A percentile compares a stretch with the other conserved stretches of the same genome.
phyloP scores from a whole-genome alignment of 2,113 vertebrate species.

The Mionectes macconnelli region DNA sequence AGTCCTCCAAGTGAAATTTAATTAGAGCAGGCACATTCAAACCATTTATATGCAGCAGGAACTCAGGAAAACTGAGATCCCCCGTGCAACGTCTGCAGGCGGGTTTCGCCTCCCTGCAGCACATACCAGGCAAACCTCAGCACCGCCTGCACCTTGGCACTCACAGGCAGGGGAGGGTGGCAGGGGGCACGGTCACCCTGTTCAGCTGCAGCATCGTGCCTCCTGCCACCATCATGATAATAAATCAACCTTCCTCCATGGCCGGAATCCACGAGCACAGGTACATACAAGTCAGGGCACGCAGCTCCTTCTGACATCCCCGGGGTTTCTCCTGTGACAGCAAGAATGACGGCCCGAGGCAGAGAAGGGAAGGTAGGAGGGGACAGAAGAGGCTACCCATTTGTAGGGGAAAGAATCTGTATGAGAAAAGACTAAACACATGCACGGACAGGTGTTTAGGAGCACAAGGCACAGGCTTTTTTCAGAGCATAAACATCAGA shows the following conservation, averaged over 20 bases:
- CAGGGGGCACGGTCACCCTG: rapidly evolving
- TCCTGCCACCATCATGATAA: rapidly evolving
- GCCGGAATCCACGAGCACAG: background rate
- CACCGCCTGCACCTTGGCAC: background rate
- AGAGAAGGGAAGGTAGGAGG: background rate
- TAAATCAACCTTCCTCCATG: background rate
- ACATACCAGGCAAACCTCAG: background rate
- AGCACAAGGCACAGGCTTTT: background rate
- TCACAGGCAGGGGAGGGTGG: background rate
- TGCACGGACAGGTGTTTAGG: background rate
- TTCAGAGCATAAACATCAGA: background rate
- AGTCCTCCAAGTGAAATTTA: background rate
- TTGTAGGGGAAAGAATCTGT: background rate
- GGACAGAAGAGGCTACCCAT: background rate
- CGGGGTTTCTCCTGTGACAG: background rate
- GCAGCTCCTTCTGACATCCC: background rate
- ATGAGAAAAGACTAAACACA: background rate
- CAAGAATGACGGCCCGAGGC: background rate
- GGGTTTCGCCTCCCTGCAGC: background rate
- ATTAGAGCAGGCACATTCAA: background rate
- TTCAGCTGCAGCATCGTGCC: background rate
- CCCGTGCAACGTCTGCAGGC: rapidly evolving
- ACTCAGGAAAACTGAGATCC: background rate
- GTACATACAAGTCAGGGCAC: background rate
- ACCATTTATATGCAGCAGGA: background rate